These are phyloP conservation scores for Cliona cf. orientalis DNA, from an alignment of 37 sponge, comb jelly and placozoan species.

Conservation along the genomic window DNA sequence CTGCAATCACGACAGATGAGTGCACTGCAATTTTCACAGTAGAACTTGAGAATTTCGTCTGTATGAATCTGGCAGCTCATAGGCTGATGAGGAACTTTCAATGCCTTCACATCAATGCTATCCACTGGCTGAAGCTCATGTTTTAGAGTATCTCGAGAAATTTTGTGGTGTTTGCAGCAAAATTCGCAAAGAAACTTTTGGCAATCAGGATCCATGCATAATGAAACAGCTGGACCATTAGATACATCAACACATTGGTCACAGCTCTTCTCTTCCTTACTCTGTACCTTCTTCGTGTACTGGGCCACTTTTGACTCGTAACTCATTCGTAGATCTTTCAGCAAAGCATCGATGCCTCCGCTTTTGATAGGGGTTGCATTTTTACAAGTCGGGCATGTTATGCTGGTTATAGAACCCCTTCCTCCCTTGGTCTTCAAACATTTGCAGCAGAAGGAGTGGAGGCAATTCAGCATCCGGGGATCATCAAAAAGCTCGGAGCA, in stretches of 20 bases:
- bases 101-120: too few relatives aligned
- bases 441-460: constrained; percentile 33
- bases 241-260: constrained; percentile 27
- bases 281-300: constrained; percentile 3
- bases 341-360: background rate
- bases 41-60: constrained; percentile 44
- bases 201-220: constrained; percentile 36
- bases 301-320: constrained; percentile 11
- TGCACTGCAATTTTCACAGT: constrained; percentile 28
- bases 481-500: constrained; percentile 41
- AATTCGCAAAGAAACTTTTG: constrained; percentile 30
- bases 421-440: background rate
- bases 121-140: constrained; percentile 6
- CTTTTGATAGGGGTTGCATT: background rate
- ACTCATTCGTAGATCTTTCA: background rate
- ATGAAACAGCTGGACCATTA: constrained; percentile 9
- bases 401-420: background rate
- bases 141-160: background rate
- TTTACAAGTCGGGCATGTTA: constrained; percentile 13
- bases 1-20: constrained; percentile 61
- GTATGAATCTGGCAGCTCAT: constrained; percentile 22
- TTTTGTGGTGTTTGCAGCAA: constrained; percentile 12
- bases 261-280: background rate
- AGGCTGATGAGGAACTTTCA: constrained; percentile 7
- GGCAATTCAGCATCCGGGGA: constrained; percentile 32